phyloP scores from a whole-genome alignment of 2,888 invertebrate genomes.

The Sisyra terminalis region DNA sequence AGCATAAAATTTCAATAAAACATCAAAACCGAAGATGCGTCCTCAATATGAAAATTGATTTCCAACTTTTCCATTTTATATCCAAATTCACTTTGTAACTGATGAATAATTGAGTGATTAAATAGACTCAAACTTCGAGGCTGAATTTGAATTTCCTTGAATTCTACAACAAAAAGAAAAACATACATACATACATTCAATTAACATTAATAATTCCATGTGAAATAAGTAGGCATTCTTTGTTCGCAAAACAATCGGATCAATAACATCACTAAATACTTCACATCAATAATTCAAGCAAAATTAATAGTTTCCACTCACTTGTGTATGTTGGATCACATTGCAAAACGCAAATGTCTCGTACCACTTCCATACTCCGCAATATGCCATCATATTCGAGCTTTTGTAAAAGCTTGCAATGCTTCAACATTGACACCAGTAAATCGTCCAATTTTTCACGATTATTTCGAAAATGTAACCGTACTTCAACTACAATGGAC shows the following conservation, averaged over 20 bases:
- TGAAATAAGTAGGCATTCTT: not conserved
- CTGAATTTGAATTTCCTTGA: conserved; percentile 20
- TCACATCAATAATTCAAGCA: not conserved
- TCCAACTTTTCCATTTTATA: conserved; percentile 21
- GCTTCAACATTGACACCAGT: conserved; percentile 23
- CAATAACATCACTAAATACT: not conserved
- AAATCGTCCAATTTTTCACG: conserved; percentile 29
- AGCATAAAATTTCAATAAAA: conserved; percentile 2
- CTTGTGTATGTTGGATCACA: conserved; percentile 15
- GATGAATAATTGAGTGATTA: conserved; percentile 20
- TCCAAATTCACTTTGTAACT: conserved; percentile 22
- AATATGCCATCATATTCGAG: conserved; percentile 30
- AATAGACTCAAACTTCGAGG: conserved; percentile 21
- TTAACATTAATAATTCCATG: not conserved
- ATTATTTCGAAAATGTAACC: conserved; percentile 28
- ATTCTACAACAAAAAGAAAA: conserved; percentile 10
- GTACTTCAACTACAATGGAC: conserved; percentile 25
- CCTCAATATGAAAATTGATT: conserved; percentile 24
- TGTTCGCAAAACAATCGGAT: not conserved
- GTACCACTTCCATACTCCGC: conserved; percentile 24
- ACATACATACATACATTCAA: too few species aligned
- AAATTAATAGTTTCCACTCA: conserved; percentile 1
- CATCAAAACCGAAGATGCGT: conserved; percentile 2
- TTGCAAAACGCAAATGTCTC: conserved; percentile 24
- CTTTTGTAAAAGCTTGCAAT: conserved; percentile 25